These are phyloP conservation scores for Meiosimyza decipiens DNA, from an alignment of 2,888 invertebrate species.

Conservation along the genomic window DNA sequence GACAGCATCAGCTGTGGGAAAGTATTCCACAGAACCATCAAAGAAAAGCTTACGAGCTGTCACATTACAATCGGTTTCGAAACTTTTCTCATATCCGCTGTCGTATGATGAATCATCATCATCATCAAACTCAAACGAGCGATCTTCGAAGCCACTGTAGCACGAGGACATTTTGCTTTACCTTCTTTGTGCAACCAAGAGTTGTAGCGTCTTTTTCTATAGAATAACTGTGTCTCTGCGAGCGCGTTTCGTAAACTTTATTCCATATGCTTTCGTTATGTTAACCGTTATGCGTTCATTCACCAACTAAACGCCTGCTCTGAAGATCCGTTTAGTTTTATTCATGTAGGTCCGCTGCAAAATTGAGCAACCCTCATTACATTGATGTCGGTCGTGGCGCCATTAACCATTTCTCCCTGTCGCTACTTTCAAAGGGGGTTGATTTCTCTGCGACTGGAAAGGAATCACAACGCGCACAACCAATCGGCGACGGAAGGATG, in stretches of 20 bases:
- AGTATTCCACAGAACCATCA: slow-evolving; percentile 51
- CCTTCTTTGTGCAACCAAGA: background rate
- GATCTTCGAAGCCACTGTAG: slow-evolving; percentile 61
- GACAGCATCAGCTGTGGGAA: slow-evolving; percentile 27
- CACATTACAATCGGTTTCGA: slow-evolving; percentile 68
- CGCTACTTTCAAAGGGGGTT: slow-evolving; percentile 52
- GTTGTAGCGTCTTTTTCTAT: slow-evolving; percentile 15
- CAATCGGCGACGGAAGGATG: slow-evolving; percentile 56
- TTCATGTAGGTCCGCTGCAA: slow-evolving; percentile 42
- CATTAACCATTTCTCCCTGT: slow-evolving; percentile 55
- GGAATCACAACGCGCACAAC: slow-evolving; percentile 39
- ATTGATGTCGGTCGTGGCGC: slow-evolving; percentile 63
- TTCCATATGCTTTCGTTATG: slow-evolving; percentile 27
- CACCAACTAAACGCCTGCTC: slow-evolving; percentile 62
- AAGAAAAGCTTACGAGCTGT: slow-evolving; percentile 65
- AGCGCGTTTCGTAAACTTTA: background rate
- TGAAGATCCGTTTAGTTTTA: slow-evolving; percentile 61
- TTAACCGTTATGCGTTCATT: slow-evolving; percentile 59
- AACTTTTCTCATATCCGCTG: slow-evolving; percentile 81
- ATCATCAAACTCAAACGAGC: slow-evolving; percentile 66
- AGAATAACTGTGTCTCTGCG: background rate
- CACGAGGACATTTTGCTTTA: slow-evolving; percentile 62
- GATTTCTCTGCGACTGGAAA: slow-evolving; percentile 46
- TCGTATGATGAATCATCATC: slow-evolving; percentile 76
- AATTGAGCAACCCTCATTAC: slow-evolving; percentile 57